Percentiles rank a stretch among this genome's conserved stretches.
These are phyloP conservation scores for Ormia ochracea DNA, from an alignment of 2,888 invertebrate species.

Conservation along the genomic window DNA sequence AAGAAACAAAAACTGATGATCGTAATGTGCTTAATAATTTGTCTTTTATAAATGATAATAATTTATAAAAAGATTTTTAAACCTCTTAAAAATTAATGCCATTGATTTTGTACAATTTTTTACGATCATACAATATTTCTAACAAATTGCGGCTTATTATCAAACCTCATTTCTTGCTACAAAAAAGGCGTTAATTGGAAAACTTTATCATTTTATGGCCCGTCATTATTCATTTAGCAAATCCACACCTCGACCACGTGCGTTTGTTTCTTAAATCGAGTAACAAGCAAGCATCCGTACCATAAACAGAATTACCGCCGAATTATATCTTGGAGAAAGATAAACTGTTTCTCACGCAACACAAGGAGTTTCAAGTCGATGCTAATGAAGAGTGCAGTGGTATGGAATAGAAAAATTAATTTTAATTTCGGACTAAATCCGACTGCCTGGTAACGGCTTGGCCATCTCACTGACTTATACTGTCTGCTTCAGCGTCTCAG, in stretches of 20 bases:
- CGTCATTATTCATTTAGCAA: slow-evolving; percentile 44
- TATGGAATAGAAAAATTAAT: no score
- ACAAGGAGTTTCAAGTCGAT: no score
- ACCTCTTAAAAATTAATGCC: neutral
- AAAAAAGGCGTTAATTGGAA: slow-evolving; percentile 61
- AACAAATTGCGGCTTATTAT: slow-evolving; percentile 58
- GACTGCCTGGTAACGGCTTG: no score
- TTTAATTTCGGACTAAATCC: no score
- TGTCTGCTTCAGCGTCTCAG: no score
- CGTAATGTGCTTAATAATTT: neutral
- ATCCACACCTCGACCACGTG: slow-evolving; percentile 1
- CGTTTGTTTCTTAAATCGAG: no score
- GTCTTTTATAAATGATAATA: neutral
- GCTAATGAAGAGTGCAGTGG: no score
- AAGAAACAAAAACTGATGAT: neutral
- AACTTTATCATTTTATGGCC: slow-evolving; percentile 53
- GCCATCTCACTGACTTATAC: no score
- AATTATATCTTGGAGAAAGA: no score
- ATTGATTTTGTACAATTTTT: neutral
- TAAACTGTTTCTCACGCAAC: no score
- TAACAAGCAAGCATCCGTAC: no score
- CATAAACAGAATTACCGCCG: no score
- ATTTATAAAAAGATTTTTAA: slow-evolving; percentile 2
- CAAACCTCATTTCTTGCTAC: slow-evolving; percentile 33
- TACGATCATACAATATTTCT: slow-evolving; percentile 9